Evolutionary conservation across 2,797 vertebrate species (phyloP).

Genomic region (Novumbra hubbsi): DNA sequence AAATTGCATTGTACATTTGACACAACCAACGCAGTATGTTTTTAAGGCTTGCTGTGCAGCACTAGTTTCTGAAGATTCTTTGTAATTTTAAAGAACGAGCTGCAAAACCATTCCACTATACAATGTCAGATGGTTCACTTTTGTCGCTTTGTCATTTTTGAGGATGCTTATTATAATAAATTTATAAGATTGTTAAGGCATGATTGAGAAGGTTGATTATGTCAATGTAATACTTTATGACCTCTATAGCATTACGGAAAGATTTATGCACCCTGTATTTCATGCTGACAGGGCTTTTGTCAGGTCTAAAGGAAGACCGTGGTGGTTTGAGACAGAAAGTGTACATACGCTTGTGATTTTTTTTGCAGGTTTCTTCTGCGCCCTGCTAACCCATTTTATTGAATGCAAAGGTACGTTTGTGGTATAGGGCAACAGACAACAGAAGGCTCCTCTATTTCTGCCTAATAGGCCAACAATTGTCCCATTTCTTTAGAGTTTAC

Average conservation of each 20-base stretch:
- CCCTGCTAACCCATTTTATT: constrained; percentile 91
- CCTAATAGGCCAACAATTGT: constrained; percentile 69
- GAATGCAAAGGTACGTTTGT: constrained; percentile 65
- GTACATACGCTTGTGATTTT: constrained; percentile 56
- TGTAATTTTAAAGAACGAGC: neutral
- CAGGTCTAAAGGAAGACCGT: constrained; percentile 53
- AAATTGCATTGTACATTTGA: neutral
- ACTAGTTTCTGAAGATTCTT: neutral
- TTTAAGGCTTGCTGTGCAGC: neutral
- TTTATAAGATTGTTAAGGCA: neutral
- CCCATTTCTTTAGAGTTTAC: constrained; percentile 62
- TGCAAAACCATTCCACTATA: neutral
- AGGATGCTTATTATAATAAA: neutral
- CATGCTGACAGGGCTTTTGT: constrained; percentile 28
- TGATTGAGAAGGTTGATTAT: constrained; percentile 2
- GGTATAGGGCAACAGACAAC: constrained; percentile 63
- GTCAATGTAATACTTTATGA: constrained; percentile 27
- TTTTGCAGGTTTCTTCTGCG: constrained; percentile 84
- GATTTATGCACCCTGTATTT: constrained; percentile 17
- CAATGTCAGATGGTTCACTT: neutral
- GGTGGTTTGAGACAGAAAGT: constrained; percentile 55
- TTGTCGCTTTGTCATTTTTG: neutral
- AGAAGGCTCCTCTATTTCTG: constrained; percentile 67
- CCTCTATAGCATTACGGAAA: constrained; percentile 48
- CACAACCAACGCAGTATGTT: neutral